Conservation (phyloP, 2,797 vertebrate species). For the Hyperoplus lanceolatus region DNA sequence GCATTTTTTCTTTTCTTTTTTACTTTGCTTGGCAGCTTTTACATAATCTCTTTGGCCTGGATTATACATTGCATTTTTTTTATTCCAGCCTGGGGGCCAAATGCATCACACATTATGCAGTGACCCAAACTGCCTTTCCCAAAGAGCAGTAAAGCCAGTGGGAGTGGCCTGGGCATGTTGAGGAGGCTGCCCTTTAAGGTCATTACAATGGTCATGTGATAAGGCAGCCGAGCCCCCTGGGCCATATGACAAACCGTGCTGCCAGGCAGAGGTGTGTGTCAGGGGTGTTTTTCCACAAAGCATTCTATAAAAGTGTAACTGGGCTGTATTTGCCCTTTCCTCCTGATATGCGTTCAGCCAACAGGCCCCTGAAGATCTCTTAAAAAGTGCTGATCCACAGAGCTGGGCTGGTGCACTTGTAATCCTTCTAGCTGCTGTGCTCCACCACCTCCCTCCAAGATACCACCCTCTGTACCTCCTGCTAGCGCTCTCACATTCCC, state of each 20-base stretch:
- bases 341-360: slow-evolving; percentile 83
- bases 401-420: slow-evolving; percentile 78
- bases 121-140: slow-evolving; percentile 78
- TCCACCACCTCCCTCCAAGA: slow-evolving; percentile 24
- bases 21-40: slow-evolving; percentile 50
- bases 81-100: slow-evolving; percentile 59
- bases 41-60: slow-evolving; percentile 62
- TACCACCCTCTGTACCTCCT: slow-evolving; percentile 58
- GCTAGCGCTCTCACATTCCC: slow-evolving; percentile 73
- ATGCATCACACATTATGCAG: slow-evolving; percentile 68
- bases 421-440: slow-evolving; percentile 76
- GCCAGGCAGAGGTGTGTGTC: slow-evolving; percentile 86
- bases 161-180: slow-evolving; percentile 78
- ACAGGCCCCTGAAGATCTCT: slow-evolving; percentile 89
- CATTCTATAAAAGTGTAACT: slow-evolving; percentile 90
- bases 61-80: slow-evolving; percentile 50
- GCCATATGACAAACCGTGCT: slow-evolving; percentile 87
- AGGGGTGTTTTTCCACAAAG: slow-evolving; percentile 90
- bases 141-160: slow-evolving; percentile 70
- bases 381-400: slow-evolving; percentile 88
- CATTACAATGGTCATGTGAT: slow-evolving; percentile 83
- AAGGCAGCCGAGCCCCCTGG: slow-evolving; percentile 81
- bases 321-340: slow-evolving; percentile 89
- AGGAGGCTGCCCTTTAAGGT: slow-evolving; percentile 85
- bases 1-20: slow-evolving; percentile 43